Evolutionary conservation across 35 echinoderm and acorn worm species (phyloP).

Genomic region (Patiria miniata): DNA sequence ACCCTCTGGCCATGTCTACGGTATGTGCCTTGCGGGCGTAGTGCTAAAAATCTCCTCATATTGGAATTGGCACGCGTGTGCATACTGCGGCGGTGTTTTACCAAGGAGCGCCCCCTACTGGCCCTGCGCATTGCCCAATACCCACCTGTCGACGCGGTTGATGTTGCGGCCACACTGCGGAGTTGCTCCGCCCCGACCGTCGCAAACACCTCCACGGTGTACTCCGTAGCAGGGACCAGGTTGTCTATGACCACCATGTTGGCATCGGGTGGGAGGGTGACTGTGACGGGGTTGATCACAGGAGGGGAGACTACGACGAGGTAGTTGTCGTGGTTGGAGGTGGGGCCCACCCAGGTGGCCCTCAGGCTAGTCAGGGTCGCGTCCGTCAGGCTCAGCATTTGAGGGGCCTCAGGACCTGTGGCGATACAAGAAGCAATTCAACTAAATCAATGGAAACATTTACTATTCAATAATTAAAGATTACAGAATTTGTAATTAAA

Average conservation of each 20-base stretch:
- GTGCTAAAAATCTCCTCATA: too few species aligned
- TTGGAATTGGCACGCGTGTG: too few species aligned
- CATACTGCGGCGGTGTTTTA: background rate
- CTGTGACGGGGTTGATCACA: background rate
- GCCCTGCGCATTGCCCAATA: background rate
- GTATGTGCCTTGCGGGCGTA: too few species aligned
- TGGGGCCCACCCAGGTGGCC: constrained; percentile 6
- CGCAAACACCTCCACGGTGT: constrained; percentile 18
- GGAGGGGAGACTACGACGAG: background rate
- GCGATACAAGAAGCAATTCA: too few species aligned
- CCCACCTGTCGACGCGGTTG: constrained; percentile 25
- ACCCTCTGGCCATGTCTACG: too few species aligned
- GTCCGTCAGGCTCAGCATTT: background rate
- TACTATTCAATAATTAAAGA: too few species aligned
- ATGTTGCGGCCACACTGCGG: background rate
- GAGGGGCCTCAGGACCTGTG: constrained; percentile 38
- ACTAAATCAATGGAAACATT: too few species aligned
- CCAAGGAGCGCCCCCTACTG: background rate
- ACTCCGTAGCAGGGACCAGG: constrained; percentile 35
- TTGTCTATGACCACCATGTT: background rate
- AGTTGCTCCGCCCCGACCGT: constrained; percentile 3
- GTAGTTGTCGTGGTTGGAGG: constrained; percentile 33
- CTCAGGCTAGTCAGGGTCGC: constrained; percentile 25
- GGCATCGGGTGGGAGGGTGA: background rate
- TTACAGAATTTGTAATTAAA: too few species aligned